These are phyloP conservation scores for Drosophila novamexicana DNA, from an alignment of 1,140 invertebrate genomes.

Conservation along the genomic window DNA sequence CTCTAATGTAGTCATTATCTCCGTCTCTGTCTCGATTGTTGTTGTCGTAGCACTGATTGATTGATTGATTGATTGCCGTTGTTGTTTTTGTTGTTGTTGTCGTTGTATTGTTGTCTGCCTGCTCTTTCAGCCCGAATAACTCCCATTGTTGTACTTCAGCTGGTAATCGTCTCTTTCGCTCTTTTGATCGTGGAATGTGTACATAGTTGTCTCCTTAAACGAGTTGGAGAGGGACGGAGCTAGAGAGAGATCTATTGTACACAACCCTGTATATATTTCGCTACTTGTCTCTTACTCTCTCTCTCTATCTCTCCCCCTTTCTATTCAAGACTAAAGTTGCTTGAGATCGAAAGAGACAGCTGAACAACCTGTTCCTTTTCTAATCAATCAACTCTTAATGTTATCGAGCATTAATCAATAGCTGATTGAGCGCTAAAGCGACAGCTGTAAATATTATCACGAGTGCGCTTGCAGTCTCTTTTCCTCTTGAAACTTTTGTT, in stretches of 20 bases:
- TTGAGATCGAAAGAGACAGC: neutral
- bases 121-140: neutral
- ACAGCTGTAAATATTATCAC: neutral
- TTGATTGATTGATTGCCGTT: constrained; percentile 11
- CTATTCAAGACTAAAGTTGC: neutral
- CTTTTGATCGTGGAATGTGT: neutral
- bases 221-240: too few species aligned
- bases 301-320: neutral
- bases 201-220: too few species aligned
- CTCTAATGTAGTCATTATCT: constrained; percentile 4
- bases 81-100: constrained; percentile 1
- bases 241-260: too few species aligned
- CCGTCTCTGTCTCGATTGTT: constrained; percentile 11
- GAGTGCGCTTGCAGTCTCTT: neutral
- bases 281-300: neutral
- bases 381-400: neutral
- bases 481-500: neutral
- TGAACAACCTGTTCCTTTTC: neutral
- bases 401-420: neutral
- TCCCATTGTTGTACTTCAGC: constrained; percentile 1
- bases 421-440: neutral
- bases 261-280: too few species aligned
- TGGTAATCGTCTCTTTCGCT: constrained; percentile 9
- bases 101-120: constrained; percentile 17
- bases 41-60: constrained; percentile 35